These are phyloP conservation scores for Blera fallax DNA, from an alignment of 2,888 invertebrate species.

Conservation along the genomic window DNA sequence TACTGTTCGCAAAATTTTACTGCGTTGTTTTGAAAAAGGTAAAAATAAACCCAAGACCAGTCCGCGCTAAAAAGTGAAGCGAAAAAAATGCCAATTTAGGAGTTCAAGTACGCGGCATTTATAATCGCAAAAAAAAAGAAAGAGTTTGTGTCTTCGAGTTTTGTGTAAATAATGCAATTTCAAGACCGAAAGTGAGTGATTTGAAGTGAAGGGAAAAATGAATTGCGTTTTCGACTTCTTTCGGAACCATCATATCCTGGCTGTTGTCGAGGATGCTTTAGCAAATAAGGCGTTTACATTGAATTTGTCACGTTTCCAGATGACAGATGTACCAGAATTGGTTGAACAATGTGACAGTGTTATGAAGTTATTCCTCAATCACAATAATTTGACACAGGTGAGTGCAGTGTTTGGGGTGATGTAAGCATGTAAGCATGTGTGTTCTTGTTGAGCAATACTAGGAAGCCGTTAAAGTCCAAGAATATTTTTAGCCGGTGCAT, in stretches of 20 bases:
- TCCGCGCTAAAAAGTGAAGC: not conserved
- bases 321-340: conserved; percentile 84
- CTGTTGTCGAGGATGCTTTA: conserved; percentile 86
- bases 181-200: not conserved
- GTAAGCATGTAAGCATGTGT: not conserved
- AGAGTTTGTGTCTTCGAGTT: not conserved
- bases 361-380: conserved; percentile 85
- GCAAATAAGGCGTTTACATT: conserved; percentile 84
- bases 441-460: not conserved
- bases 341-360: conserved; percentile 84
- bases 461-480: not conserved
- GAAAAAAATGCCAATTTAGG: conserved; percentile 21
- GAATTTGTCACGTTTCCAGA: conserved; percentile 86
- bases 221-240: conserved; percentile 87
- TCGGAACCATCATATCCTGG: conserved; percentile 86
- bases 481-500: not conserved
- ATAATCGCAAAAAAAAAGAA: not conserved
- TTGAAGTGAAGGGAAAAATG: conserved; percentile 80
- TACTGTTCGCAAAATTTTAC: not conserved
- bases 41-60: not conserved
- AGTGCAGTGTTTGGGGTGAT: conserved; percentile 73
- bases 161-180: not conserved
- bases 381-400: conserved; percentile 84
- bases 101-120: conserved; percentile 7
- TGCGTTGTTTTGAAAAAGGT: not conserved